A percentile compares a stretch with the other conserved stretches of the same genome.
Evolutionary conservation across 2,888 invertebrate species (phyloP).

Genomic region (Xanthorhoe designata): DNA sequence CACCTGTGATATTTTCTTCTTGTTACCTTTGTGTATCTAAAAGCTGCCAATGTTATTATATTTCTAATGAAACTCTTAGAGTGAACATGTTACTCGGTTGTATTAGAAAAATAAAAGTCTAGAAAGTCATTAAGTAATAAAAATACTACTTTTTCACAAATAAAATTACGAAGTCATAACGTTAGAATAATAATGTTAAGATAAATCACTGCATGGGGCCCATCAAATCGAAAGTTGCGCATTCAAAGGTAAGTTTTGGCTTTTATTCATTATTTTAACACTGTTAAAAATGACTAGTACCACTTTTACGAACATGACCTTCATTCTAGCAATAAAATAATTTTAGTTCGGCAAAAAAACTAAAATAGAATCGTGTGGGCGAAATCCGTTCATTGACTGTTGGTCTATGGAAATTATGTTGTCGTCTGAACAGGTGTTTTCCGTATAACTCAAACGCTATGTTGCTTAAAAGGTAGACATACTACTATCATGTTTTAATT

Average conservation of each 20-base stretch:
- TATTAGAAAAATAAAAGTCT: constrained; percentile 39
- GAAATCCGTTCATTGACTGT: constrained; percentile 7
- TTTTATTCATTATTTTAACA: background rate
- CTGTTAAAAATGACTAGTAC: background rate
- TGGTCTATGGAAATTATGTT: constrained; percentile 11
- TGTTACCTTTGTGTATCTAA: constrained; percentile 58
- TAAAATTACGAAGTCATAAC: background rate
- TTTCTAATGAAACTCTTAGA: constrained; percentile 62
- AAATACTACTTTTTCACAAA: background rate
- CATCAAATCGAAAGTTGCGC: constrained; percentile 77
- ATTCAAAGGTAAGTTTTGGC: constrained; percentile 65
- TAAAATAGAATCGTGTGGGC: constrained; percentile 9
- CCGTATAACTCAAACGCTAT: background rate
- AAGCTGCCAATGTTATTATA: constrained; percentile 67
- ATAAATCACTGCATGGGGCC: constrained; percentile 78
- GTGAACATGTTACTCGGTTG: constrained; percentile 61
- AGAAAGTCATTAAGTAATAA: background rate
- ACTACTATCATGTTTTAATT: too few relatives aligned
- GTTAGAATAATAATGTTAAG: constrained; percentile 47
- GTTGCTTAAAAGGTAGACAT: background rate
- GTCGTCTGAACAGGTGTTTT: constrained; percentile 13
- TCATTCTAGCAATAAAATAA: background rate
- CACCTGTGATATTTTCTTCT: constrained; percentile 80
- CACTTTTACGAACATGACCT: background rate
- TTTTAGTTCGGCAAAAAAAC: background rate